Conservation (phyloP, 2,113 vertebrate genomes). For the Cnemophilus loriae region DNA sequence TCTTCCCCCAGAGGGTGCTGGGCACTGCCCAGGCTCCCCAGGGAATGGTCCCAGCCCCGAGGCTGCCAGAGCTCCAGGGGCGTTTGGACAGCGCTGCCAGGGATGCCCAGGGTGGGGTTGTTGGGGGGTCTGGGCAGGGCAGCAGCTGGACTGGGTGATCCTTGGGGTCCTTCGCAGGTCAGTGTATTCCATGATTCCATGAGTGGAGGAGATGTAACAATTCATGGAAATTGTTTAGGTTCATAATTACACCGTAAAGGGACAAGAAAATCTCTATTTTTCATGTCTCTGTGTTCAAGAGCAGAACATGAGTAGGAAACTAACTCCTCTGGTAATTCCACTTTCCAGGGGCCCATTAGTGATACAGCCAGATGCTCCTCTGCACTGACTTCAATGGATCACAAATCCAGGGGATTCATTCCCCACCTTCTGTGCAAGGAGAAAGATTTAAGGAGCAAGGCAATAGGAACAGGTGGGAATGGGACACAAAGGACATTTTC, state of each 20-base stretch:
- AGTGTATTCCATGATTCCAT: background rate
- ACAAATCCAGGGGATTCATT: background rate
- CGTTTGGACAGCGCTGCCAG: rapidly evolving
- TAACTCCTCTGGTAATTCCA: background rate
- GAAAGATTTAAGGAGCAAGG: background rate
- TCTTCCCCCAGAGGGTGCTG: background rate
- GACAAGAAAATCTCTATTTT: background rate
- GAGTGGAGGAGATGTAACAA: background rate
- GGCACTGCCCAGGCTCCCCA: background rate
- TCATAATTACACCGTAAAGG: background rate
- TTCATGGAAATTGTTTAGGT: background rate
- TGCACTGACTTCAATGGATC: background rate
- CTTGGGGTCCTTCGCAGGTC: no score
- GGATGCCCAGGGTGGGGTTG: background rate
- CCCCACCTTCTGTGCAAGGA: background rate
- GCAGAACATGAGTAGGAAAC: background rate
- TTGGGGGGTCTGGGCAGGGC: background rate
- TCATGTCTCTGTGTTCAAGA: background rate
- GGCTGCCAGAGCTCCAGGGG: background rate
- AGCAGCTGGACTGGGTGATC: rapidly evolving
- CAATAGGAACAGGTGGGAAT: background rate
- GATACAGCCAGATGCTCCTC: background rate
- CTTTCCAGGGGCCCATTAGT: background rate
- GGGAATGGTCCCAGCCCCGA: background rate
- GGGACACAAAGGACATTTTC: background rate